Evolutionary conservation across 2,888 invertebrate genomes (phyloP).

Genomic region (Eledona agricola): DNA sequence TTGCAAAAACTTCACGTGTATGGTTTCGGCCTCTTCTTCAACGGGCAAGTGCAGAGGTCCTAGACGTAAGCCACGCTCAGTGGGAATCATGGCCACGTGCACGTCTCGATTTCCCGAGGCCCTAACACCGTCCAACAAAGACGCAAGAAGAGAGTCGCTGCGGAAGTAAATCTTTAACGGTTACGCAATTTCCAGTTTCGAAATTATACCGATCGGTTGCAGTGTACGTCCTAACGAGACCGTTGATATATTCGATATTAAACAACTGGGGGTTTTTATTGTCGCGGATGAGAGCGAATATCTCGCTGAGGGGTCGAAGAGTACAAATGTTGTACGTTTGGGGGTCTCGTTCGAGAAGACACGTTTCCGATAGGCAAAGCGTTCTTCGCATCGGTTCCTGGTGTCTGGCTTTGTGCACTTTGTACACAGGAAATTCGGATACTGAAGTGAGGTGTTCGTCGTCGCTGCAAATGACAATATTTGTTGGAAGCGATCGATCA

Average conservation of each 20-base stretch:
- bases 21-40: conserved; percentile 96
- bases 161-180: not conserved
- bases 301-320: conserved; percentile 80
- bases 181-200: not conserved
- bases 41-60: conserved; percentile 90
- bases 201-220: conserved; percentile 84
- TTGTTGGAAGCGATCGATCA: conserved; percentile 3
- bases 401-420: conserved; percentile 82
- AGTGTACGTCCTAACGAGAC: conserved; percentile 85
- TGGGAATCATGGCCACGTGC: conserved; percentile 87
- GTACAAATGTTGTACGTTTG: conserved; percentile 96
- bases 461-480: conserved; percentile 67
- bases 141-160: conserved; percentile 94
- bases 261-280: conserved; percentile 93
- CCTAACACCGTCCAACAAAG: conserved; percentile 94
- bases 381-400: conserved; percentile 87
- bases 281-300: conserved; percentile 91
- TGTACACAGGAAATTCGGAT: conserved; percentile 96
- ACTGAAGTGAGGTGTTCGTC: conserved; percentile 97
- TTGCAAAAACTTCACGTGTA: conserved; percentile 83
- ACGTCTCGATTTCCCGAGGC: conserved; percentile 97
- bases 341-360: conserved; percentile 95
- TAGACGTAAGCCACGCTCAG: conserved; percentile 86
- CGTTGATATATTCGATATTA: conserved; percentile 92
- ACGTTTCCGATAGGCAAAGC: conserved; percentile 94